These are phyloP conservation scores for Tillus elongatus DNA, from an alignment of 2,888 invertebrate genomes.

Conservation along the genomic window DNA sequence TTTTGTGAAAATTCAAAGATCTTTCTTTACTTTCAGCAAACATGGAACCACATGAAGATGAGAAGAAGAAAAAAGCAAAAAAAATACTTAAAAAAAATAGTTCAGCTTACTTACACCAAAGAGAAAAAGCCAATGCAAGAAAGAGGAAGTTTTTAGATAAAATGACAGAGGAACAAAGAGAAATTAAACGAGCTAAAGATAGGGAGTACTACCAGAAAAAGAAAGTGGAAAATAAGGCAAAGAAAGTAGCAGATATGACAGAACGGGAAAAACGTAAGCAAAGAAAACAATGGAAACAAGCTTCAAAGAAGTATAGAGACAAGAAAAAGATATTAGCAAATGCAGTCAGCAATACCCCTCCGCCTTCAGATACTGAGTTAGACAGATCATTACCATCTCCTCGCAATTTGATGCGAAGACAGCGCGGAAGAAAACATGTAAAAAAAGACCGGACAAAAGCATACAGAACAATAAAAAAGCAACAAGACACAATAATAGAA, in stretches of 20 bases:
- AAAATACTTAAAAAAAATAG: conserved; percentile 10
- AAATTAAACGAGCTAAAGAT: conserved; percentile 10
- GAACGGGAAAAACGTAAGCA: conserved; percentile 9
- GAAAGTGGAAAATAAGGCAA: conserved; percentile 8
- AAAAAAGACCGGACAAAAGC: conserved; percentile 11
- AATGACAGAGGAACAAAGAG: conserved; percentile 11
- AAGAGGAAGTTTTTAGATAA: conserved; percentile 10
- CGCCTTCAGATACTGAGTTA: conserved; percentile 9
- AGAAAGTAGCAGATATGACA: conserved; percentile 1
- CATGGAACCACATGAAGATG: conserved; percentile 1
- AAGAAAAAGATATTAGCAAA: conserved; percentile 10
- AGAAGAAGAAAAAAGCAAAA: conserved; percentile 4
- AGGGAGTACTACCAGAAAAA: conserved; percentile 10
- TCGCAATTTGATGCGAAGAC: conserved; percentile 8
- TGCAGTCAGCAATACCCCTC: conserved; percentile 10
- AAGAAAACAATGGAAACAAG: conserved; percentile 11
- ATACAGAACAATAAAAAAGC: conserved; percentile 10
- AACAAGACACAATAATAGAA: conserved; percentile 8
- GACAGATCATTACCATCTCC: background rate
- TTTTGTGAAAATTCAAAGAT: conserved; percentile 5
- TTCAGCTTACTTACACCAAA: conserved; percentile 9
- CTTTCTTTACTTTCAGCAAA: conserved; percentile 6
- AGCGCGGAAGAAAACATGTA: conserved; percentile 9
- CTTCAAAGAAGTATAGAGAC: conserved; percentile 11
- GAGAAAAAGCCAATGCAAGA: conserved; percentile 11